phyloP scores from a whole-genome alignment of 1,140 invertebrate genomes.

The Heliconius congener region DNA sequence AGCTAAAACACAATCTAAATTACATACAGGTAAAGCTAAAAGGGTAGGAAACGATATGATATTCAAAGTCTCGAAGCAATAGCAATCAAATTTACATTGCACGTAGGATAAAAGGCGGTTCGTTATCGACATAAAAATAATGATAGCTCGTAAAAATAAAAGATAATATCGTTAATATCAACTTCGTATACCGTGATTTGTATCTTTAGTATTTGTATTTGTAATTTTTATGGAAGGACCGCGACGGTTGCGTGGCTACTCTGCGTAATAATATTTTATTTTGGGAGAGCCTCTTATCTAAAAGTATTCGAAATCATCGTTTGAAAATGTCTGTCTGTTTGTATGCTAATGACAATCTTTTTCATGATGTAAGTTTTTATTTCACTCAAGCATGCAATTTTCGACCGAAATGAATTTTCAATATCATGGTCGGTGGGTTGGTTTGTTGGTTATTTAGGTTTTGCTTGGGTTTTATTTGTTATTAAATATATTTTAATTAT shows the following conservation, averaged over 20 bases:
- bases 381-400: neutral
- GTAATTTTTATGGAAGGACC: constrained; percentile 66
- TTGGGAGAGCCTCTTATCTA: constrained; percentile 68
- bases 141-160: constrained; percentile 30
- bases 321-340: constrained; percentile 66
- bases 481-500: neutral
- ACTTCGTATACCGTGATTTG: constrained; percentile 65
- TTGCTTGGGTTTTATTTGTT: neutral
- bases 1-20: constrained; percentile 14
- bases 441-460: neutral
- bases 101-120: constrained; percentile 21
- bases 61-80: constrained; percentile 15
- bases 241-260: constrained; percentile 58
- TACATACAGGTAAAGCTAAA: constrained; percentile 14
- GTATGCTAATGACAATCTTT: constrained; percentile 55
- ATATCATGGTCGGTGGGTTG: neutral
- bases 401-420: neutral
- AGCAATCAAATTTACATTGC: constrained; percentile 26
- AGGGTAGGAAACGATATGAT: constrained; percentile 11
- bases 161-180: constrained; percentile 60
- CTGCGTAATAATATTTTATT: constrained; percentile 71
- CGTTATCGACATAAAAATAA: constrained; percentile 26
- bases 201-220: constrained; percentile 52
- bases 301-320: constrained; percentile 67
- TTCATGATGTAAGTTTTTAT: constrained; percentile 14